A percentile compares a stretch with the other conserved stretches of the same genome.
Conservation (phyloP, 2,888 invertebrate species). For the Melanostoma scalare region DNA sequence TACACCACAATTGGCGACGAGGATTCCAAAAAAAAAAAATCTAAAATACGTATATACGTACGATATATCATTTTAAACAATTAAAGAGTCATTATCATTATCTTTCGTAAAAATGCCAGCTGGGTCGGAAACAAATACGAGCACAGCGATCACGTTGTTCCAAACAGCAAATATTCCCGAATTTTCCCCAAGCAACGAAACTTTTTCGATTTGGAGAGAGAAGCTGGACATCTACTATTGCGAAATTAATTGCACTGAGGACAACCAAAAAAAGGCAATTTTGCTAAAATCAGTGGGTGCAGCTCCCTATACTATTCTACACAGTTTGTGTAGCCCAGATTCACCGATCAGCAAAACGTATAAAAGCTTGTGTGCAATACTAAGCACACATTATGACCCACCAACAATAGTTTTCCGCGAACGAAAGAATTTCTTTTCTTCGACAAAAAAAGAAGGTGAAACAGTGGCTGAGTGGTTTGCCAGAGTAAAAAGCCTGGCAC, state of each 20-base stretch:
- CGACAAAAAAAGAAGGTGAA: no score
- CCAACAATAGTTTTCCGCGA: background rate
- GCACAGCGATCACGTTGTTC: background rate
- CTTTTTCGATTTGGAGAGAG: background rate
- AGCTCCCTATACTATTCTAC: background rate
- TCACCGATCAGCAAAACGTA: background rate
- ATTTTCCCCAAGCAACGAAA: slow-evolving; percentile 1
- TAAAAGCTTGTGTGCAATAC: background rate
- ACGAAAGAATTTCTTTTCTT: background rate
- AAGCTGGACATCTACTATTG: background rate
- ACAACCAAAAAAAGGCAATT: background rate
- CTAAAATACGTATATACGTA: no score
- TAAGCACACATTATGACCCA: background rate
- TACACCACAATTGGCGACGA: no score
- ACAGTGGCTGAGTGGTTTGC: no score
- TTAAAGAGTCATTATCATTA: no score
- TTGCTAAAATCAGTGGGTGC: background rate
- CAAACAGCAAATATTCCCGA: background rate
- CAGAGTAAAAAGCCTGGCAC: no score
- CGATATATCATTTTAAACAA: no score
- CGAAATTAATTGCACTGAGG: no score
- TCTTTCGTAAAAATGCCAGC: no score
- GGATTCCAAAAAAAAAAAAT: no score
- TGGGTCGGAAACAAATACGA: no score
- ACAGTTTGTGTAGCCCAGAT: background rate